Evolutionary conservation across 2,888 invertebrate genomes (phyloP).

Genomic region (Bellardia pandia): DNA sequence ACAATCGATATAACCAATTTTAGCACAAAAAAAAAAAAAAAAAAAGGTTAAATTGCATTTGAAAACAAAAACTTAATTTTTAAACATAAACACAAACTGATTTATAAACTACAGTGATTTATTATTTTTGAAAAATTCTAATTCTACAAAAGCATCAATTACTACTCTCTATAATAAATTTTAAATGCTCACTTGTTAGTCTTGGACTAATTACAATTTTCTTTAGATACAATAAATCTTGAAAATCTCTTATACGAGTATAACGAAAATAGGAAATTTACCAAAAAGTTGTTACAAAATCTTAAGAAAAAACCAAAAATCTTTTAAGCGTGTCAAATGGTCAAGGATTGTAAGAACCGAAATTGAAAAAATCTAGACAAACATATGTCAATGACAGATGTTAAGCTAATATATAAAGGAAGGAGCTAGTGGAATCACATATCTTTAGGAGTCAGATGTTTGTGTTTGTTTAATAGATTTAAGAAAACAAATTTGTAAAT

Average conservation of each 20-base stretch:
- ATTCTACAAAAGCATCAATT: conserved; percentile 10
- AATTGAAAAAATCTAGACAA: conserved; percentile 25
- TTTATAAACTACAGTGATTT: too few species aligned
- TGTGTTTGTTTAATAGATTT: not conserved
- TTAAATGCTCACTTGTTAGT: conserved; percentile 5
- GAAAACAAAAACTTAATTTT: too few species aligned
- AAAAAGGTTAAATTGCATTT: too few species aligned
- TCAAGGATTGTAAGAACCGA: conserved; percentile 50
- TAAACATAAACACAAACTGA: too few species aligned
- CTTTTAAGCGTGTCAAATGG: conserved; percentile 64
- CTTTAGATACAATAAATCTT: not conserved
- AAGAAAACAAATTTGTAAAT: conserved; percentile 33
- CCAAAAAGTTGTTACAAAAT: not conserved
- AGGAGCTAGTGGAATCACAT: not conserved
- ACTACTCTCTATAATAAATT: conserved; percentile 7
- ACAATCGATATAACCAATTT: too few species aligned
- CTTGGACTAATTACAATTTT: not conserved
- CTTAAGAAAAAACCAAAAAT: conserved; percentile 31
- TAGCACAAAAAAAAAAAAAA: too few species aligned
- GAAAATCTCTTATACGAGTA: too few species aligned
- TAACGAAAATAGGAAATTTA: not conserved
- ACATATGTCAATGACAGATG: conserved; percentile 52
- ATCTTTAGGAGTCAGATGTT: conserved; percentile 34
- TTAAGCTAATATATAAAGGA: conserved; percentile 18
- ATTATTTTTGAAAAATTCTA: not conserved